Conservation (phyloP, 2,888 invertebrate genomes). For the Dasypogon diadema region DNA sequence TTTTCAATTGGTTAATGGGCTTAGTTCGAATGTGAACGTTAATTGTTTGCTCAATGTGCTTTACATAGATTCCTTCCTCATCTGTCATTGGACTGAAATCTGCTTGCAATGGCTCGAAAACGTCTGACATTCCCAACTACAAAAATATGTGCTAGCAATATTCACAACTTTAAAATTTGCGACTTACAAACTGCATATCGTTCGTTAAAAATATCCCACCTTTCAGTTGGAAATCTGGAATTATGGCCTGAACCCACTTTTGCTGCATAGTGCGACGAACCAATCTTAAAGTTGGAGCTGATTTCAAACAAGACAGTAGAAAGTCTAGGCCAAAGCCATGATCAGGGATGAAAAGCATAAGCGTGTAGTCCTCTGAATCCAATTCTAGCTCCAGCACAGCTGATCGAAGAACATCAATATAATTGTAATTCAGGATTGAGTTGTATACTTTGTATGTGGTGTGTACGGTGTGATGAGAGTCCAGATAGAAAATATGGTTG, state of each 20-base stretch:
- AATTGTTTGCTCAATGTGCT: slow-evolving; percentile 86
- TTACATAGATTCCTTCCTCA: slow-evolving; percentile 81
- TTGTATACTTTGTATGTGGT: slow-evolving; percentile 82
- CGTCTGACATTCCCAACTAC: slow-evolving; percentile 81
- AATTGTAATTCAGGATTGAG: slow-evolving; percentile 80
- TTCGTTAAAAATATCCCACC: slow-evolving; percentile 85
- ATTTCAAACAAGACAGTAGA: slow-evolving; percentile 75
- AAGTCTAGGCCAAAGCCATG: slow-evolving; percentile 75
- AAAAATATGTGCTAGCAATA: no score
- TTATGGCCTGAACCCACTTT: slow-evolving; percentile 80
- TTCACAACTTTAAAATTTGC: no score
- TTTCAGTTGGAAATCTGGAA: slow-evolving; percentile 84
- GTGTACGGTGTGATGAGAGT: slow-evolving; percentile 70
- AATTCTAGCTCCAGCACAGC: slow-evolving; percentile 82
- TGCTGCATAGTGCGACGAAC: slow-evolving; percentile 78
- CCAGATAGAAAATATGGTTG: slow-evolving; percentile 67
- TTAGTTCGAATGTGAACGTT: slow-evolving; percentile 86
- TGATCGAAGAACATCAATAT: slow-evolving; percentile 78
- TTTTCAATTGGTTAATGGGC: slow-evolving; percentile 68
- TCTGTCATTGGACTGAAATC: slow-evolving; percentile 85
- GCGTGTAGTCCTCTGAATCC: slow-evolving; percentile 83
- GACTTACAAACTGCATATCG: slow-evolving; percentile 81
- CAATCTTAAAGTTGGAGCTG: slow-evolving; percentile 74
- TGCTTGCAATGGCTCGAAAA: slow-evolving; percentile 83
- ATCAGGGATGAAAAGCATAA: slow-evolving; percentile 79